Evolutionary conservation across 2,113 vertebrate species (phyloP), one percentile per base, ranked within the genome.

Genomic region (Etheostoma spectabile): DNA sequence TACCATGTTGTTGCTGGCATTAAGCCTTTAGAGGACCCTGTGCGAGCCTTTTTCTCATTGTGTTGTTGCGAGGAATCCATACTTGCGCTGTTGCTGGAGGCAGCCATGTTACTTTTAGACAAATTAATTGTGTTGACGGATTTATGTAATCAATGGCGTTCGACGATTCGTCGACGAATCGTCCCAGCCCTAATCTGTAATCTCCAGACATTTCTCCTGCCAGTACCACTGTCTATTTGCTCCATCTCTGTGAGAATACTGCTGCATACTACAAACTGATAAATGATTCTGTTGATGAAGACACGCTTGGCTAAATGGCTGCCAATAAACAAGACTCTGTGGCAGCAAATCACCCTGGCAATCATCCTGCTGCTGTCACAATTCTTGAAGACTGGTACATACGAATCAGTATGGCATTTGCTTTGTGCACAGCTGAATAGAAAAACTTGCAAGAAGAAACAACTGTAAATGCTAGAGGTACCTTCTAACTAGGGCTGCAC

Each of bases 301-400:
- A 74, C 73, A 86, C 53, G 76, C 85, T 82, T 35, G 67, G 80
- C 77, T 85, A 85, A 86, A 86, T 85, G 61, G 80, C 77, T 87
- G 69, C 66, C 77, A 81, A 89, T 81, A 87, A 86, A 86, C 85
- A 80, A 85, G 82, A 82, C 24, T 74, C 81, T 67, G 74, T 51
- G 65, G 80, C 86, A 71, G 57, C 60, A 83, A 87, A 88, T 90
- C 80, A 74, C 84, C 56, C 27, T 85, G n/a, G 24, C 86, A 82
- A 62, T 88, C 60, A 63, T 75, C 52, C 64, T 33, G 61, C 83
- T 83, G 78, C 85, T 75, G 82, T 84, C 87, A 84, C 74, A 77
- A 72, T 67, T 63, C 73, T 80, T 57, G 79, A 79, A 73, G 73
- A 87, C 79, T 73, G 75, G 82, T 82, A 74, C 0, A 80, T 80